Evolutionary conservation across 2,113 vertebrate genomes (phyloP), one percentile per base, ranked within the genome.

Genomic region (Muntiacus reevesi): DNA sequence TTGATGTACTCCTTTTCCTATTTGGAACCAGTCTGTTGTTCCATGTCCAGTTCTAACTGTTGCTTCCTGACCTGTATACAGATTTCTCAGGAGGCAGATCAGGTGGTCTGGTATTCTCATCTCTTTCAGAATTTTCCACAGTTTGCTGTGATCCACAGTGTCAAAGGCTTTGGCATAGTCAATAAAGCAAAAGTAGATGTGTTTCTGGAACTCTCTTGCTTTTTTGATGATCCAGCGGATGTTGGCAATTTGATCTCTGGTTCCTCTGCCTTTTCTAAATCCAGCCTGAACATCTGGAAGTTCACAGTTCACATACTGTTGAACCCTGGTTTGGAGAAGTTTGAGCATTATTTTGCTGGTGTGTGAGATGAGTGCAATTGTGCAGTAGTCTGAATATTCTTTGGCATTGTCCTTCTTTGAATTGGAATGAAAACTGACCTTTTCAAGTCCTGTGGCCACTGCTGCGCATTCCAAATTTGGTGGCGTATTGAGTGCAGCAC

Each of bases 1-100:
- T 25, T 60, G 59, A 60, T 0, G 0, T 5, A 60, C 27, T 60
- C 12, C 27, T 28, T 60, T 60, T 1, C 59, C 2, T 1, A 60
- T 60, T 60, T 60, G 59, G 28, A 14, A 60, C 12, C 59, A 30
- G 59, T 60, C 27, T 60, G 59, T 60, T 60, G 27, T 60, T 60
- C 12, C 59, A 60, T 30, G 59, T 60, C 59, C 59, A 60, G 12
- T 60, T 60, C 5, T 60, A 60, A 30, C 59, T 60, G 59, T 60
- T 30, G 28, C 59, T 60, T 60, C 59, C 28, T 62, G 59, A 62
- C 59, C 59, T 62, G 59, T 13, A 62, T 30, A 62, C 59, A 30
- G 59, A 30, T 62, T 62, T 62, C 28, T 62, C 59, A 30, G 4
- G 59, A 62, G 28, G 59, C 59, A 62, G 59, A 7, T 62, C 28